A percentile compares a stretch with the other conserved stretches of the same genome.
Evolutionary conservation across 2,113 vertebrate species (phyloP).

Genomic region (Pogona vitticeps): DNA sequence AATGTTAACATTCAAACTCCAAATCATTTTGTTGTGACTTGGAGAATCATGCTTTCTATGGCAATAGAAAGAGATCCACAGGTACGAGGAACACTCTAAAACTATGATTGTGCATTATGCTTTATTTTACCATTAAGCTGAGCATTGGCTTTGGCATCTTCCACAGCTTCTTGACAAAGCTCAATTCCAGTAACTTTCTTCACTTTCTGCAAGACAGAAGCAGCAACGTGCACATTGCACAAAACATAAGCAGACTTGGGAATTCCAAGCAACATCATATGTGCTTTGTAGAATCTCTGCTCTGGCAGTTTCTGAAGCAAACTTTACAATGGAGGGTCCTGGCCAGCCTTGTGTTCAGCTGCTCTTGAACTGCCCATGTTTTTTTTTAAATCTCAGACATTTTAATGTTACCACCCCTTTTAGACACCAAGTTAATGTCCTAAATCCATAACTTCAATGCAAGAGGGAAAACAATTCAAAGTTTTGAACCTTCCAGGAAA

Average conservation of each 20-base stretch:
- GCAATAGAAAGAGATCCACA: neutral
- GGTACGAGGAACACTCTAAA: neutral
- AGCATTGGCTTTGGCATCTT: constrained; percentile 90
- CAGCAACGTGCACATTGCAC: neutral
- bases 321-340: no score
- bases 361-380: no score
- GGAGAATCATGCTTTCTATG: no score
- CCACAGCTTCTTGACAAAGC: constrained; percentile 91
- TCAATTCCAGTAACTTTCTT: constrained; percentile 96
- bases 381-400: no score
- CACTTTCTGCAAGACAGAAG: constrained; percentile 78
- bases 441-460: no score
- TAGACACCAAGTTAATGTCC: no score
- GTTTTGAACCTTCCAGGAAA: no score
- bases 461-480: no score
- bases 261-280: neutral
- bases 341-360: no score
- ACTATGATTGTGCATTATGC: neutral
- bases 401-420: no score
- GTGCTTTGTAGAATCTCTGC: neutral
- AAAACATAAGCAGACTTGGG: no score
- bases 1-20: neutral
- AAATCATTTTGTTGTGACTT: neutral
- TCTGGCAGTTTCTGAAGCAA: no score
- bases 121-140: constrained; percentile 77